phyloP scores from a whole-genome alignment of 2,113 vertebrate genomes.

The Pomatorhinus ruficollis region DNA sequence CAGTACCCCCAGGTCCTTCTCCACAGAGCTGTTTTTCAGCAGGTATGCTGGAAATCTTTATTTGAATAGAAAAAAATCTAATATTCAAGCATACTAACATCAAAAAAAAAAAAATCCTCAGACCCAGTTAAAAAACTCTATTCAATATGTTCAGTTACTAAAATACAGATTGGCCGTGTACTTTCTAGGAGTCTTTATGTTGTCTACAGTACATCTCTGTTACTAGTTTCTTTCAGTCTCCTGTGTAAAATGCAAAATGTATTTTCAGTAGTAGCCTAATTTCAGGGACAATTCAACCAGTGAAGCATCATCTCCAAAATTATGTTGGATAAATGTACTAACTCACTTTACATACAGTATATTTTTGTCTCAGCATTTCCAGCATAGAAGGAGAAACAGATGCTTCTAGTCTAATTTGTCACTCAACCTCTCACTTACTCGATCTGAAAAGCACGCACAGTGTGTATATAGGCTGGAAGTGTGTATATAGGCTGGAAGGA shows the following conservation, averaged over 20 bases:
- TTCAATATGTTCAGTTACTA: neutral
- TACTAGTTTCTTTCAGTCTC: neutral
- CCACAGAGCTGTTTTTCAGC: neutral
- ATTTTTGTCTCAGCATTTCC: constrained; percentile 32
- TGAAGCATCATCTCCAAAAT: neutral
- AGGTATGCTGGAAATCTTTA: neutral
- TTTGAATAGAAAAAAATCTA: neutral
- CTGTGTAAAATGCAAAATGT: neutral
- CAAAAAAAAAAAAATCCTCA: neutral
- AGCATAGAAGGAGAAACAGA: constrained; percentile 38
- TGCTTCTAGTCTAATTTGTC: constrained; percentile 50
- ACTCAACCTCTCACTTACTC: constrained; percentile 15
- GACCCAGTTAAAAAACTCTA: neutral
- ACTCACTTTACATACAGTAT: neutral
- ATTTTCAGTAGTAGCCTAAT: neutral
- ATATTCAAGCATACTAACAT: neutral
- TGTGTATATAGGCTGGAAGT: neutral
- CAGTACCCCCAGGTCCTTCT: neutral
- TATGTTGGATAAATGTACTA: neutral
- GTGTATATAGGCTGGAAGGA: neutral
- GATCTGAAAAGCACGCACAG: constrained; percentile 37
- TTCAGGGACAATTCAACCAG: neutral
- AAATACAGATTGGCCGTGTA: neutral
- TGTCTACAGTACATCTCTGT: neutral
- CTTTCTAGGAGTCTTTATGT: neutral